A percentile compares a stretch with the other conserved stretches of the same genome.
phyloP scores from a whole-genome alignment of 2,888 invertebrate genomes.

The Strigamia transsilvanica region DNA sequence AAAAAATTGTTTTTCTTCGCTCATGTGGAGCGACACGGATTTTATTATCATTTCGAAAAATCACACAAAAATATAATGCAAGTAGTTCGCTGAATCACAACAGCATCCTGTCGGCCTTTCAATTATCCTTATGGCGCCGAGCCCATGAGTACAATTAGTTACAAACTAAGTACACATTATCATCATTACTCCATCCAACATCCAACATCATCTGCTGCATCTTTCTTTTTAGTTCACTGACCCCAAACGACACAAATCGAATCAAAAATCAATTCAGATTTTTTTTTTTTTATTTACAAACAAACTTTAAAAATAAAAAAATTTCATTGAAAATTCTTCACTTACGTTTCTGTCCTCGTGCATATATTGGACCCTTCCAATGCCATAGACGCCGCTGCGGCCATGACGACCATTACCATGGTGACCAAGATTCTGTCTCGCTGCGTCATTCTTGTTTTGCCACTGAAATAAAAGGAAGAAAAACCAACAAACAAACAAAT shows the following conservation, averaged over 20 bases:
- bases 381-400: constrained; percentile 18
- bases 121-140: constrained; percentile 32
- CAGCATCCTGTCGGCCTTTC: constrained; percentile 30
- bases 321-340: background rate
- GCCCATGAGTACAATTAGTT: constrained; percentile 43
- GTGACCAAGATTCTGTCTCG: background rate
- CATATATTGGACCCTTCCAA: constrained; percentile 34
- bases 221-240: background rate
- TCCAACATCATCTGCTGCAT: constrained; percentile 3
- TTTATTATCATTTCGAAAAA: constrained; percentile 12
- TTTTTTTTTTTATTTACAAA: background rate
- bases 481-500: background rate
- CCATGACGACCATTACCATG: constrained; percentile 33
- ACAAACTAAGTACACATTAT: constrained; percentile 23
- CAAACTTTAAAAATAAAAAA: background rate
- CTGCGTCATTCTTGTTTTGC: constrained; percentile 13
- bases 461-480: background rate
- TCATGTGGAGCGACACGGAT: constrained; percentile 17
- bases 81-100: constrained; percentile 17
- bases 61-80: background rate
- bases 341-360: constrained; percentile 41
- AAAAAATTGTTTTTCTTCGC: background rate
- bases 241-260: background rate
- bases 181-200: constrained; percentile 1
- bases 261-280: background rate